These are phyloP conservation scores for Xiphophorus hellerii DNA, from an alignment of 2,113 vertebrate genomes.

Conservation along the genomic window DNA sequence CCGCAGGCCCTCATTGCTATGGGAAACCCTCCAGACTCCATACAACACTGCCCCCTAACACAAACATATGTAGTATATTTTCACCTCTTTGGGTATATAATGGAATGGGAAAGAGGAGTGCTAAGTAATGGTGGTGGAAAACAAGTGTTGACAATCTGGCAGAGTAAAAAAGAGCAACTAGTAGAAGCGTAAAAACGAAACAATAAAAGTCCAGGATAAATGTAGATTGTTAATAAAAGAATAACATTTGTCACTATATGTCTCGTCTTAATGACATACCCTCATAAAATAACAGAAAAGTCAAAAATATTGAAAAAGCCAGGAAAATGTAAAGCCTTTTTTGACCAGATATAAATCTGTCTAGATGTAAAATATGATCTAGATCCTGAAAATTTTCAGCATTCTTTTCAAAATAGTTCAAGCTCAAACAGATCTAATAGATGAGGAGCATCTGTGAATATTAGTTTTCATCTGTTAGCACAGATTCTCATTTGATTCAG, in stretches of 20 bases:
- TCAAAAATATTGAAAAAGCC: neutral
- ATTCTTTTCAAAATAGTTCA: too few relatives aligned
- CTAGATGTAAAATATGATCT: too few relatives aligned
- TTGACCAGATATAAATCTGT: too few relatives aligned
- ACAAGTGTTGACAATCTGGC: conserved; percentile 10
- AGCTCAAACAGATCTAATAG: too few relatives aligned
- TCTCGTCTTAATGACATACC: too few relatives aligned
- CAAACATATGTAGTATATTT: conserved; percentile 26
- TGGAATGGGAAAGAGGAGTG: conserved; percentile 42
- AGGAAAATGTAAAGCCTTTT: too few relatives aligned
- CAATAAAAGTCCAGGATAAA: conserved; percentile 9
- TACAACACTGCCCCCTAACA: conserved; percentile 28
- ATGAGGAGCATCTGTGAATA: too few relatives aligned
- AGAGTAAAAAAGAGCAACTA: conserved; percentile 14
- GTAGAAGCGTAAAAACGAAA: neutral
- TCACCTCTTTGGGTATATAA: conserved; percentile 64
- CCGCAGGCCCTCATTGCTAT: conserved; percentile 73
- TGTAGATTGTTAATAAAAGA: conserved; percentile 23
- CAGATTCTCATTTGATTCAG: too few relatives aligned
- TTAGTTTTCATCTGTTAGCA: too few relatives aligned
- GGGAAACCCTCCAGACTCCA: conserved; percentile 68
- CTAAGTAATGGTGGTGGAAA: conserved; percentile 6
- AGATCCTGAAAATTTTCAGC: too few relatives aligned
- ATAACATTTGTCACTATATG: conserved; percentile 6
- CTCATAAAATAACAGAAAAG: too few relatives aligned